Evolutionary conservation across 2,113 vertebrate genomes (phyloP).

Genomic region (Trinectes maculatus): DNA sequence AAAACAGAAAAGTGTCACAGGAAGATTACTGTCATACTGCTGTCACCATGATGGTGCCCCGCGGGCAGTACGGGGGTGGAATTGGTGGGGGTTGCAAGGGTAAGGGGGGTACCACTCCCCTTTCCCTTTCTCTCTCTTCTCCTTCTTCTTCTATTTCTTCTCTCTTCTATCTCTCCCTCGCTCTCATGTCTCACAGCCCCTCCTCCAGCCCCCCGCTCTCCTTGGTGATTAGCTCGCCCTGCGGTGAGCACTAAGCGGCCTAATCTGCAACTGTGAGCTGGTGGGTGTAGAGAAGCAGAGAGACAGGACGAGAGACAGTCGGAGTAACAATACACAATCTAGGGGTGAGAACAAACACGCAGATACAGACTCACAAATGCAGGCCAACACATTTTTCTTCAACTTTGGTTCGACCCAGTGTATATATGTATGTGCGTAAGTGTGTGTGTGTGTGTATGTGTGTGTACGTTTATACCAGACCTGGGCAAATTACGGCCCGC

Average conservation of each 20-base stretch:
- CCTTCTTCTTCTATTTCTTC: not conserved
- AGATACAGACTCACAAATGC: not conserved
- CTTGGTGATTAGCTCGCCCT: constrained; percentile 78
- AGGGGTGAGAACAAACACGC: constrained; percentile 17
- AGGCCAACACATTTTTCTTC: too few species aligned
- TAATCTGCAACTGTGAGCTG: constrained; percentile 71
- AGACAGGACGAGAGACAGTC: constrained; percentile 33
- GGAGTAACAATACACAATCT: constrained; percentile 28
- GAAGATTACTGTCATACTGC: constrained; percentile 82
- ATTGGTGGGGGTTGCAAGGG: constrained; percentile 54
- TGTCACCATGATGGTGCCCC: constrained; percentile 75
- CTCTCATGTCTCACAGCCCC: not conserved
- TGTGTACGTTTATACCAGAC: too few species aligned
- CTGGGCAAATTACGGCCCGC: too few species aligned
- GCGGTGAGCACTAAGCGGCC: constrained; percentile 75
- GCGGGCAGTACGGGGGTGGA: constrained; percentile 74
- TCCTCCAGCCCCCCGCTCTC: constrained; percentile 37
- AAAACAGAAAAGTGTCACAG: constrained; percentile 68
- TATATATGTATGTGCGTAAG: too few species aligned
- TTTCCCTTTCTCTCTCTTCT: constrained; percentile 10
- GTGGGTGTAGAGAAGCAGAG: constrained; percentile 50
- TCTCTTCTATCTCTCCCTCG: not conserved
- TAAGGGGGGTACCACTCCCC: constrained; percentile 33
- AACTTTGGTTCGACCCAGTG: too few species aligned
- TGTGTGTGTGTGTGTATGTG: too few species aligned